Evolutionary conservation across 1,140 invertebrate genomes (phyloP).

Genomic region (Radopholus similis): DNA sequence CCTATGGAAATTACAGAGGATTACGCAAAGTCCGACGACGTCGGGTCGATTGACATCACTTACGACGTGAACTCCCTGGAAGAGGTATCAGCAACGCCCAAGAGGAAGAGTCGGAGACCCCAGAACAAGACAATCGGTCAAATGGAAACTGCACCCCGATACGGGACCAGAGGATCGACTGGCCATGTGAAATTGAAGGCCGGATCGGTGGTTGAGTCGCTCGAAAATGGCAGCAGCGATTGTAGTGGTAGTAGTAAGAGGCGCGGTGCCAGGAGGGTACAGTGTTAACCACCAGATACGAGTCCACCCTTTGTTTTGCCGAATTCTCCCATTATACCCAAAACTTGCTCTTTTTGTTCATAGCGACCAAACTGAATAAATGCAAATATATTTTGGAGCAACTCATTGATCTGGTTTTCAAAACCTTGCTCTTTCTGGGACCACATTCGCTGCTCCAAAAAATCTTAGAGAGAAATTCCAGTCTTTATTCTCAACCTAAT

Average conservation of each 20-base stretch:
- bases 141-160: no score
- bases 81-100: slow-evolving; percentile 5
- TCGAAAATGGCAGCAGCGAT: no score
- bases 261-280: no score
- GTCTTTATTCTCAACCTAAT: slow-evolving; percentile 26
- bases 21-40: background rate
- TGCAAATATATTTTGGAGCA: background rate
- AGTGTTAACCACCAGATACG: no score
- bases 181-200: no score
- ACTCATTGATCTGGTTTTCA: slow-evolving; percentile 1
- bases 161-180: no score
- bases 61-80: background rate
- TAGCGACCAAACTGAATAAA: background rate
- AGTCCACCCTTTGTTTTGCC: background rate
- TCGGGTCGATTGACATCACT: background rate
- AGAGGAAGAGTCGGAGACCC: background rate
- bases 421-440: slow-evolving; percentile 21
- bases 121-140: no score
- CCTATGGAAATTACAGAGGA: slow-evolving; percentile 11
- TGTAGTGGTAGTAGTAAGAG: no score
- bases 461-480: no score
- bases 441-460: no score
- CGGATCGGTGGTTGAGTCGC: no score
- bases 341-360: slow-evolving; percentile 17
- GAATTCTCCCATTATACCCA: background rate